Conservation (phyloP, 1,140 invertebrate species). For the Dolichoris vasculosae region DNA sequence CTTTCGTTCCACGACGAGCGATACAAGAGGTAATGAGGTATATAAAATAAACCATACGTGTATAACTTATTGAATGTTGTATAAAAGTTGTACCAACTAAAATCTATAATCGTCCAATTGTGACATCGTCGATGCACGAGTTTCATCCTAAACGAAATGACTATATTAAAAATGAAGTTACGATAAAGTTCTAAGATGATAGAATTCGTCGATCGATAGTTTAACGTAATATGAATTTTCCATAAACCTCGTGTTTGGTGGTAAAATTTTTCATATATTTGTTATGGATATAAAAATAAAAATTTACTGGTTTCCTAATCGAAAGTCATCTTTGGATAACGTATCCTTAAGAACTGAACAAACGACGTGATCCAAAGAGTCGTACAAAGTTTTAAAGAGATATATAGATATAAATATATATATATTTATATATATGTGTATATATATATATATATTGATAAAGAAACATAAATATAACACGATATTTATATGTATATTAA, state of each 20-base stretch:
- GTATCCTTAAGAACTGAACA: conserved; percentile 32
- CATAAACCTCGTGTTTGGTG: conserved; percentile 10
- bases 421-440: conserved; percentile 37
- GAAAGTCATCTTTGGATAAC: conserved; percentile 42
- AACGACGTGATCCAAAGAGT: conserved; percentile 39
- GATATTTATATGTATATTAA: conserved; percentile 40
- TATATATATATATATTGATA: conserved; percentile 36
- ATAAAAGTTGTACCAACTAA: conserved; percentile 13
- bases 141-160: conserved; percentile 22
- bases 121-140: conserved; percentile 7
- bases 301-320: conserved; percentile 32
- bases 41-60: conserved; percentile 27
- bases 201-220: conserved; percentile 40
- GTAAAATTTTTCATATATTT: conserved; percentile 43
- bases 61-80: conserved; percentile 44
- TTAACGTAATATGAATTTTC: conserved; percentile 23
- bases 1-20: conserved; percentile 40
- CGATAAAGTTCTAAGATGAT: conserved; percentile 21
- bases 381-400: conserved; percentile 47
- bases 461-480: conserved; percentile 29
- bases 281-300: conserved; percentile 27
- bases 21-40: conserved; percentile 32
- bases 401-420: conserved; percentile 41
- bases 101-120: conserved; percentile 24
- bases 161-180: neutral